Evolutionary conservation across 2,888 invertebrate genomes (phyloP), one percentile per base, ranked within the genome.

Genomic region (Plemyria rubiginata): DNA sequence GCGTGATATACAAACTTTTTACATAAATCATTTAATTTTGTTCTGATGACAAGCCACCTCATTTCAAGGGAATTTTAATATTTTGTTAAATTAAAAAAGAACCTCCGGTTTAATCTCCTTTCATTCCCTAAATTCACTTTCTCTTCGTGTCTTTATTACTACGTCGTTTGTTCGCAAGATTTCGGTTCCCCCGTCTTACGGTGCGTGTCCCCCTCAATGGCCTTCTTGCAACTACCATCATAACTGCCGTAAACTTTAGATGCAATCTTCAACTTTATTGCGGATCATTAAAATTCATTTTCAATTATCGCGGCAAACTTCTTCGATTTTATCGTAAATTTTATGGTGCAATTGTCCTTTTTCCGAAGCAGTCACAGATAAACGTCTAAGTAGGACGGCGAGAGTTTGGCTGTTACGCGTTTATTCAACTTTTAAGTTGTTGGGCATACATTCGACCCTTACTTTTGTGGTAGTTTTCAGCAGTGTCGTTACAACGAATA

Each of bases 101-200:
- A 87, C 88, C 87, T 82, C 84, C 80, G 79, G 79, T 85, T 82
- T 92, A 92, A 92, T 91, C 90, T 90, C 79, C 90, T 92, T 91
- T 90, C 87, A 87, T 89, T 87, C 91, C 90, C 90, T 94, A 94
- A 94, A 94, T 94, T 94, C 94, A 94, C 94, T 94, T 94, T 93
- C 93, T 93, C 91, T 88, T 88, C 92, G 68, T 71, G 71, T 93
- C 94, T 94, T 94, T 94, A 94, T 94, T 94, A 94, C 91, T 79
- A 84, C 84, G 88, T 82, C 92, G 90, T 92, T 92, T 92, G 92
- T 94, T 93, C 92, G 87, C 85, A 88, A 93, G 94, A 93, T 94
- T 94, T 94, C 88, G 88, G 91, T 83, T 85, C 87, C 86, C 89
- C 88, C 82, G 86, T 81, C 84, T 82, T 81, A 77, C 86, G 82